Evolutionary conservation across 2,888 invertebrate species (phyloP), one percentile per base, ranked within the genome.

Genomic region (Cryptocephalus moraei): DNA sequence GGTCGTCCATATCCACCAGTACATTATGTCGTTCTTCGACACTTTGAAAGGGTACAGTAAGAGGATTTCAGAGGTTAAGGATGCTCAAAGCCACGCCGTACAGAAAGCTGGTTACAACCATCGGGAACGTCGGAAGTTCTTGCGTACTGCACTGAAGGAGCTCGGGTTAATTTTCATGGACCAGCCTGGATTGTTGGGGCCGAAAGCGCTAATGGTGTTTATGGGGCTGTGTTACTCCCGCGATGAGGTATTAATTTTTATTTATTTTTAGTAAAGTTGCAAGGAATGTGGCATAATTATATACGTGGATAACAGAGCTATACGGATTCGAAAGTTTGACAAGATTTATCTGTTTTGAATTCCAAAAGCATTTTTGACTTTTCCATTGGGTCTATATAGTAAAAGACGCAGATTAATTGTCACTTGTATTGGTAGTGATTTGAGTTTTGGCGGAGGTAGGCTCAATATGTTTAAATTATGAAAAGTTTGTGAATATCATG

Each of bases 111-210:
- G 91, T 0, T 81, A 87, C 51, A 83, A 91, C 63, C 99, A 99
- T 67, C 79, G 96, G 52, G 99, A 99, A 65, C 77, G 97, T 45
- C 79, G 99, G 57, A 96, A 97, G 73, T 99, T 96, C 70, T 74
- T 99, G 49, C 81, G 99, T 47, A 91, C 93, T 2, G 92, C 96
- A 2, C 73, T 99, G 13, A 93, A 95, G 66, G 99, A 99, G 70
- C 73, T 99, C 51, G 91, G 91, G 1, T 76, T 95, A 2, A 90
- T 99, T 60, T 81, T 99, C 66, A 91, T 95, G 11, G 99, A 99
- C 72, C 96, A 99, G 68, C 99, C 99, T 3, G 96, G 99, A 1
- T 74, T 99, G 14, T 73, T 99, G 39, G 99, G 99, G 0, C 99
- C 99, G 1, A 99, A 99, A 74, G 92, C 94, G 8, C 75, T 99